A percentile compares a stretch with the other conserved stretches of the same genome.
These are phyloP conservation scores for Synanthedon tipuliformis DNA, from an alignment of 2,888 invertebrate species.

Conservation along the genomic window DNA sequence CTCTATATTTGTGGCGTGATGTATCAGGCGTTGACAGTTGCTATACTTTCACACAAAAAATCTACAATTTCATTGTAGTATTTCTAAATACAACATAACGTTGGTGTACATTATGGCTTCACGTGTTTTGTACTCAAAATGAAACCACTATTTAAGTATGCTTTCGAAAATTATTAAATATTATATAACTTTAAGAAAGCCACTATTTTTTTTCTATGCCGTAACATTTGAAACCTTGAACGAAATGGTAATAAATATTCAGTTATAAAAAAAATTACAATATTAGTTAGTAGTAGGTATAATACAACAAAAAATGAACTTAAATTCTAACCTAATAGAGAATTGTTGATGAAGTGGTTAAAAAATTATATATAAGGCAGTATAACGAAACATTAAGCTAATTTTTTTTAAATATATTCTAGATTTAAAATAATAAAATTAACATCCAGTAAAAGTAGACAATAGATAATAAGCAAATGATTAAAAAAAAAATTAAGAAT, in stretches of 20 bases:
- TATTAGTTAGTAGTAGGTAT: background rate
- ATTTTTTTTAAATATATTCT: too few relatives aligned
- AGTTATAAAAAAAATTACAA: background rate
- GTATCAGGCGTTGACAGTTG: background rate
- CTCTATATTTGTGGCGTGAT: too few relatives aligned
- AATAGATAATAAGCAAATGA: background rate
- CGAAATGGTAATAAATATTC: background rate
- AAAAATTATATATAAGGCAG: too few relatives aligned
- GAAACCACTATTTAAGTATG: background rate
- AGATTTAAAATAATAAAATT: conserved; percentile 10
- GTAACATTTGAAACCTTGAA: background rate
- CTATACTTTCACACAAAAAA: conserved; percentile 14
- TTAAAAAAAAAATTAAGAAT: too few relatives aligned
- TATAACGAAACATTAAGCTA: too few relatives aligned
- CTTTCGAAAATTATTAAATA: background rate
- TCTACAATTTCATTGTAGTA: conserved; percentile 56
- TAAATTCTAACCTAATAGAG: background rate
- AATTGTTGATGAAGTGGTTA: too few relatives aligned
- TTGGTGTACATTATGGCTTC: conserved; percentile 40
- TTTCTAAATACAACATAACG: conserved; percentile 30
- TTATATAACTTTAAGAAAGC: too few relatives aligned
- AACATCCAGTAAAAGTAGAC: conserved; percentile 18
- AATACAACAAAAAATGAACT: background rate
- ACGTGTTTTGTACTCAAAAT: conserved; percentile 50
- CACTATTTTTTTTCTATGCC: too few relatives aligned